These are phyloP conservation scores for Oreocharis arfaki DNA, from an alignment of 2,113 vertebrate genomes.

Conservation along the genomic window DNA sequence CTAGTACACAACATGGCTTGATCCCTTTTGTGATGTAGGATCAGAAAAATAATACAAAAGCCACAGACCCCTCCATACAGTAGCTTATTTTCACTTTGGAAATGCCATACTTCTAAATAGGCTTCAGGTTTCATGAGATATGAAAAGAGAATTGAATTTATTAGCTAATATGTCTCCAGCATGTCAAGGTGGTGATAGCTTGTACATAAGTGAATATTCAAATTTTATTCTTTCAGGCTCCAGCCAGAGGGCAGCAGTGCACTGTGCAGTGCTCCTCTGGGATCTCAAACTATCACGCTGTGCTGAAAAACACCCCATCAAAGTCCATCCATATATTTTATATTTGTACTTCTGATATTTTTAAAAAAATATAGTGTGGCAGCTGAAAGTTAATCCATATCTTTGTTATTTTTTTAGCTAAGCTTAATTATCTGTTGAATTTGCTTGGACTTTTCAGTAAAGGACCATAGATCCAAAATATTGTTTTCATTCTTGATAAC, in stretches of 20 bases:
- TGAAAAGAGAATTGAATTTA: not conserved
- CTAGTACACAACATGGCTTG: not conserved
- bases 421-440: not conserved
- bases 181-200: too few relatives aligned
- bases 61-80: not conserved
- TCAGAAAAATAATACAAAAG: not conserved
- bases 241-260: conserved; percentile 71
- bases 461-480: not conserved
- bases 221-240: not conserved
- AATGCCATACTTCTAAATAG: not conserved
- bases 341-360: not conserved
- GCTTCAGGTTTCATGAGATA: not conserved
- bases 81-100: not conserved
- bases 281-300: not conserved
- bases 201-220: not conserved
- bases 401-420: not conserved
- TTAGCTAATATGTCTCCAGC: not conserved
- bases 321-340: not conserved
- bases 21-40: not conserved
- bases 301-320: not conserved
- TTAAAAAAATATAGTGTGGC: not conserved
- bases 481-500: not conserved
- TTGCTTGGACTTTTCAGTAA: not conserved
- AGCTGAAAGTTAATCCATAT: not conserved
- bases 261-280: not conserved